Evolutionary conservation across 1,140 invertebrate species (phyloP).

Genomic region (Bombus cullumanus): DNA sequence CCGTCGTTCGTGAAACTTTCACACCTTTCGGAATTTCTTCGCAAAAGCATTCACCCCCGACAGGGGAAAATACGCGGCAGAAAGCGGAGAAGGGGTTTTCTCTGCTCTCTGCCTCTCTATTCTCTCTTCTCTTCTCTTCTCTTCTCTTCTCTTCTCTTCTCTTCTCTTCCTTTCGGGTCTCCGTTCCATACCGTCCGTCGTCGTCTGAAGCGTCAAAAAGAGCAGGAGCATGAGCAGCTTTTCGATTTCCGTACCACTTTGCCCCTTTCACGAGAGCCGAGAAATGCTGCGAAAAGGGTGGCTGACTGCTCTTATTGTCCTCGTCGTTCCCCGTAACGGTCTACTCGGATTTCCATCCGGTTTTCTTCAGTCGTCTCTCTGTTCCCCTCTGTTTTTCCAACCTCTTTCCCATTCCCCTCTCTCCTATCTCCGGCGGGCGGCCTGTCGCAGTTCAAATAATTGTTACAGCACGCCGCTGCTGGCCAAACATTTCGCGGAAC

Average conservation of each 20-base stretch:
- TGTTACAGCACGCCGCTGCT: slow-evolving; percentile 53
- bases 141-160: too few species aligned
- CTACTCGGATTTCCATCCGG: slow-evolving; percentile 60
- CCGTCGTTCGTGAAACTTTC: slow-evolving; percentile 44
- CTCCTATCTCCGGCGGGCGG: background rate
- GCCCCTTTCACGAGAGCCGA: slow-evolving; percentile 30
- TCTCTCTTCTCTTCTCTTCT: background rate
- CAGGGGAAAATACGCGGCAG: background rate
- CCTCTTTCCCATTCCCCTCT: background rate
- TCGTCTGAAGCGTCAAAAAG: slow-evolving; percentile 33
- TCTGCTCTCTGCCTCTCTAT: background rate
- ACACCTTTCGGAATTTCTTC: slow-evolving; percentile 36
- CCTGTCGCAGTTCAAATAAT: slow-evolving; percentile 61
- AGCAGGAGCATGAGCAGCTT: slow-evolving; percentile 42
- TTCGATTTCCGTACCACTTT: slow-evolving; percentile 43
- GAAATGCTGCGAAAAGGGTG: slow-evolving; percentile 44
- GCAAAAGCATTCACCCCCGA: slow-evolving; percentile 9
- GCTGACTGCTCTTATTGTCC: slow-evolving; percentile 65
- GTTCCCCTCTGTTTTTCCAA: slow-evolving; percentile 21
- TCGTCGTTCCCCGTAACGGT: slow-evolving; percentile 54
- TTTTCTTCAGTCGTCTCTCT: slow-evolving; percentile 26
- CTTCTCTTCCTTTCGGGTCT: background rate
- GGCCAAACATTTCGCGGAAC: slow-evolving; percentile 62
- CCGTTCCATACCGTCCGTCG: background rate
- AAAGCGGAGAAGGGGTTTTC: background rate